Percentiles rank a stretch among this genome's conserved stretches.
These are phyloP conservation scores for Mobula birostris DNA, from an alignment of 2,113 vertebrate genomes.

Conservation along the genomic window DNA sequence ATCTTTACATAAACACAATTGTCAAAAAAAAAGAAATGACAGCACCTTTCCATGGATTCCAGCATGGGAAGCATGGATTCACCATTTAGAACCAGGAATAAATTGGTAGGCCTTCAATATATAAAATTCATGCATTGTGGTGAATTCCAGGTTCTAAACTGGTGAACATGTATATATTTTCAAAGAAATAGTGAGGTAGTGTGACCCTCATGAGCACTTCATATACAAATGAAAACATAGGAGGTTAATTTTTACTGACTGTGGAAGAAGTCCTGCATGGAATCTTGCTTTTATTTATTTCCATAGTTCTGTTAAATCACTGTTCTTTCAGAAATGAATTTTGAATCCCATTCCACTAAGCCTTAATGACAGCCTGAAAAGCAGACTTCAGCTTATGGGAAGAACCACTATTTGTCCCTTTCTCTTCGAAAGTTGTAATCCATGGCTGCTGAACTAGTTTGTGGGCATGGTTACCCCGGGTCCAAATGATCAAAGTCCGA, in stretches of 20 bases:
- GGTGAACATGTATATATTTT: slow-evolving; percentile 41
- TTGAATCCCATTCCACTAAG: background rate
- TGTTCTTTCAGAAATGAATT: background rate
- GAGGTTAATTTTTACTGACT: background rate
- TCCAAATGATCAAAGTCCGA: background rate
- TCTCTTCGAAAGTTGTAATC: no score
- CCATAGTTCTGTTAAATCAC: background rate
- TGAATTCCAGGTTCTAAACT: background rate
- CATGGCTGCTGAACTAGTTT: background rate
- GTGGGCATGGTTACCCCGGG: background rate
- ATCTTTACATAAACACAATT: slow-evolving; percentile 70
- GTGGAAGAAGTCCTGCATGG: background rate
- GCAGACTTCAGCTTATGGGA: background rate
- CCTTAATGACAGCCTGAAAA: background rate
- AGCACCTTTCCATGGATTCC: slow-evolving; percentile 74
- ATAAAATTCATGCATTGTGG: slow-evolving; percentile 5
- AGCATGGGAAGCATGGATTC: slow-evolving; percentile 58
- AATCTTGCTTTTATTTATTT: background rate
- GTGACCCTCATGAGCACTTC: slow-evolving; percentile 50
- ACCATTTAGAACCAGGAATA: slow-evolving; percentile 27
- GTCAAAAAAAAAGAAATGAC: slow-evolving; percentile 49
- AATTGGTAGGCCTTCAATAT: slow-evolving; percentile 8
- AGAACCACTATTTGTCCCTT: background rate
- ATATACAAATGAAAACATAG: slow-evolving; percentile 22
- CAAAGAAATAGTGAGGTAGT: slow-evolving; percentile 61